A percentile compares a stretch with the other conserved stretches of the same genome.
Conservation (phyloP, 2,888 invertebrate genomes). For the Syritta pipiens region DNA sequence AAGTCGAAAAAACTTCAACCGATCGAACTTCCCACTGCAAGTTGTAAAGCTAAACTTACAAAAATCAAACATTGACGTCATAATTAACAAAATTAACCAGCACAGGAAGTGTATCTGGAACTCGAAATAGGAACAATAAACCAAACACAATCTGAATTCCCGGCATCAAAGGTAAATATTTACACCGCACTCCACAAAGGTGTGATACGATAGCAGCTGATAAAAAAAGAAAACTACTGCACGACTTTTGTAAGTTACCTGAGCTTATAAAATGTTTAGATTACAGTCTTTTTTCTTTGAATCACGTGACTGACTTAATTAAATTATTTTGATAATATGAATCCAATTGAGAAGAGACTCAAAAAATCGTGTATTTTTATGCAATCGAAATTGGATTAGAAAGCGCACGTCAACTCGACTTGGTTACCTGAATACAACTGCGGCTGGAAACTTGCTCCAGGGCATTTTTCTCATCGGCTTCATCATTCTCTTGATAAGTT, state of each 20-base stretch:
- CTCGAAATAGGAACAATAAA: not conserved
- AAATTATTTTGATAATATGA: not conserved
- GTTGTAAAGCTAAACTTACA: not conserved
- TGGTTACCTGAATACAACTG: conserved; percentile 67
- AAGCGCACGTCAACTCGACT: conserved; percentile 36
- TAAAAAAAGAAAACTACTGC: no score
- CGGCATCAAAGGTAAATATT: conserved; percentile 28
- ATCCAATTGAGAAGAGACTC: no score
- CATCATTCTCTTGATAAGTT: conserved; percentile 30
- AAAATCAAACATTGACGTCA: not conserved
- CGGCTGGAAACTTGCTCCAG: conserved; percentile 54
- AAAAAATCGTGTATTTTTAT: not conserved
- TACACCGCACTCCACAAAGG: conserved; percentile 3
- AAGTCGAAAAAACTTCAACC: no score
- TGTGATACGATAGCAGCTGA: no score
- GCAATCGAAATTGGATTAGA: not conserved
- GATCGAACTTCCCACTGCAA: not conserved
- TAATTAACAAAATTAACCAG: conserved; percentile 16
- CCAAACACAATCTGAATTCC: conserved; percentile 5
- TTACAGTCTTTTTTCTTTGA: not conserved
- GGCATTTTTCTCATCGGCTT: conserved; percentile 49
- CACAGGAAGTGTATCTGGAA: conserved; percentile 1
- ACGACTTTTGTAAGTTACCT: no score
- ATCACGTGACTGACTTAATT: not conserved
- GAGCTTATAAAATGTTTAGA: no score